A percentile compares a stretch with the other conserved stretches of the same genome.
Evolutionary conservation across 2,797 vertebrate species (phyloP).

Genomic region (Alca torda): DNA sequence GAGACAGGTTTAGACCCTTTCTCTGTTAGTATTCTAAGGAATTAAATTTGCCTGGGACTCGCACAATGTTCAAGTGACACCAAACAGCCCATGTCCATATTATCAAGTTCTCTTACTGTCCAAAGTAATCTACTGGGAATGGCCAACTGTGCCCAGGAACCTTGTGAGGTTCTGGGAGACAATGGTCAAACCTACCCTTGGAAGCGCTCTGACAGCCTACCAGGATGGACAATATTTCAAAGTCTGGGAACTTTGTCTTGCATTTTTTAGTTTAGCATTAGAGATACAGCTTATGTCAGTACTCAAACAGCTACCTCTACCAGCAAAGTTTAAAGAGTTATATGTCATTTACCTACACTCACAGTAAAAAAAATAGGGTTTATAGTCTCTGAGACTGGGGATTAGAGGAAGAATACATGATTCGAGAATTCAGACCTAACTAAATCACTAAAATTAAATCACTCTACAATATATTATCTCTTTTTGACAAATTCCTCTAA

Average conservation of each 20-base stretch:
- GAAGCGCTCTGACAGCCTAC: not conserved
- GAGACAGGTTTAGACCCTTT: not conserved
- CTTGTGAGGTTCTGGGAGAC: not conserved
- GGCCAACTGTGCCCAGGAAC: not conserved
- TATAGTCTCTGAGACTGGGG: not conserved
- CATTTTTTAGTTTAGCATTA: not conserved
- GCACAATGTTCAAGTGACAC: not conserved
- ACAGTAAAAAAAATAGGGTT: not conserved
- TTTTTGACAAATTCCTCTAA: not conserved
- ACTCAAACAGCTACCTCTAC: not conserved
- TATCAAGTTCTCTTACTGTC: not conserved
- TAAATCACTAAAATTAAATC: not conserved
- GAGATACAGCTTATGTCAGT: not conserved
- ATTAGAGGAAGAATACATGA: not conserved
- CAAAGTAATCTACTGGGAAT: not conserved
- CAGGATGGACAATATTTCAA: not conserved
- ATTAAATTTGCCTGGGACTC: not conserved
- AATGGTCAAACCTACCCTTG: not conserved
- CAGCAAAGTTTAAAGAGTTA: not conserved
- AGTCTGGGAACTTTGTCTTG: not conserved
- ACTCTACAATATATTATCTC: not conserved
- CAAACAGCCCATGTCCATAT: not conserved
- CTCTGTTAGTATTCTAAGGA: not conserved
- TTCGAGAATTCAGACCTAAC: not conserved
- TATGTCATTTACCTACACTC: not conserved